A percentile compares a stretch with the other conserved stretches of the same genome.
Evolutionary conservation across 2,113 vertebrate species (phyloP).

Genomic region (Daphoenositta chrysoptera): DNA sequence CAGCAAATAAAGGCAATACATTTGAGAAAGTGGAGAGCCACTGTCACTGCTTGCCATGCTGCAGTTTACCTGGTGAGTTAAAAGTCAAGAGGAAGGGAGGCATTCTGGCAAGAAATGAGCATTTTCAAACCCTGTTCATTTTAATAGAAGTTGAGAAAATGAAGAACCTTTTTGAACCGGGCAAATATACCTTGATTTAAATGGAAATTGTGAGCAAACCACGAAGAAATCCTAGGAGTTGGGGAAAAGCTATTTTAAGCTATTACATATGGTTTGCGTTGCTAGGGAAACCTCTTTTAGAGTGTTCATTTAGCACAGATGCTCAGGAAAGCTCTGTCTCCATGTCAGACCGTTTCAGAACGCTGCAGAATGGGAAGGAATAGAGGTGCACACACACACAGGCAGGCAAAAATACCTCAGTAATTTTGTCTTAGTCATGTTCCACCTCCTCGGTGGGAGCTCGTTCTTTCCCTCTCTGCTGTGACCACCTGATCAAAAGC

Average conservation of each 20-base stretch:
- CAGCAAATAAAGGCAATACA: background rate
- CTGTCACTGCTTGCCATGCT: background rate
- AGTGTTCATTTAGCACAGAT: conserved; percentile 48
- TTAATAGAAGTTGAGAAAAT: background rate
- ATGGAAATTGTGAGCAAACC: conserved; percentile 20
- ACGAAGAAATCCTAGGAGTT: conserved; percentile 40
- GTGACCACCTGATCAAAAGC: background rate
- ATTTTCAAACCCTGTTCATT: background rate
- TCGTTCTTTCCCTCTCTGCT: background rate
- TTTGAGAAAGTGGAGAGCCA: background rate
- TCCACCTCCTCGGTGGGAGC: background rate
- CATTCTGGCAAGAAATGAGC: background rate
- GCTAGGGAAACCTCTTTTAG: conserved; percentile 63
- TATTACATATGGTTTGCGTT: conserved; percentile 58
- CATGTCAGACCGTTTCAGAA: conserved; percentile 7
- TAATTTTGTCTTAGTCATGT: background rate
- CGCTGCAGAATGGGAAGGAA: background rate
- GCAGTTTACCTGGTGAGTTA: background rate
- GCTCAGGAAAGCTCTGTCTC: conserved; percentile 41
- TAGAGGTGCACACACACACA: background rate
- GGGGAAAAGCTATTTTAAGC: conserved; percentile 62
- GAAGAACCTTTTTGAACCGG: conserved; percentile 12
- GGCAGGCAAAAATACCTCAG: background rate
- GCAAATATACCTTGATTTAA: conserved; percentile 12
- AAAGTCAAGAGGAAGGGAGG: background rate